Conservation (phyloP, 2,113 vertebrate genomes). For the Cricetomys ansorgei region DNA sequence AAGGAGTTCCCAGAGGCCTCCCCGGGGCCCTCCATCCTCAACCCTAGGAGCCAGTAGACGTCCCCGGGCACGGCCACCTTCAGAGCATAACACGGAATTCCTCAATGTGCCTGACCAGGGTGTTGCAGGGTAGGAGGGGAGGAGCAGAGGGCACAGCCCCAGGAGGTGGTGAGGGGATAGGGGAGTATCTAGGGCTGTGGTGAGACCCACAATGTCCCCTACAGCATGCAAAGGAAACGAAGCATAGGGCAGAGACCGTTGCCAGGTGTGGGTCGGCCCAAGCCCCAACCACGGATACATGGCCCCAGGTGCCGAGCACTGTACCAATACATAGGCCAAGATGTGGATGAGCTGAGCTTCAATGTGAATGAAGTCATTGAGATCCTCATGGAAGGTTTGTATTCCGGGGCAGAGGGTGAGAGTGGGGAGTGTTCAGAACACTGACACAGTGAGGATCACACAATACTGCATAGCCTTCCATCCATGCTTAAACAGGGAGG, state of each 20-base stretch:
- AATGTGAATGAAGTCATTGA: conserved; percentile 93
- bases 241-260: conserved; percentile 92
- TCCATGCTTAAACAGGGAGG: neutral
- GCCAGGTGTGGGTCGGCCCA: conserved; percentile 89
- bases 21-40: conserved; percentile 78
- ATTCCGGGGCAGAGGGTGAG: neutral
- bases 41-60: conserved; percentile 78
- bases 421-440: neutral
- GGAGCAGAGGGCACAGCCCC: neutral
- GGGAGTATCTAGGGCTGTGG: neutral
- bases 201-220: neutral
- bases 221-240: conserved; percentile 92
- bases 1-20: conserved; percentile 82
- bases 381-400: conserved; percentile 93
- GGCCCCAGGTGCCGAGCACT: conserved; percentile 91
- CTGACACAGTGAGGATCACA: neutral
- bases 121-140: conserved; percentile 92
- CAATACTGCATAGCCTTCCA: rapidly evolving
- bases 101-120: conserved; percentile 97
- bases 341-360: conserved; percentile 97
- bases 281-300: conserved; percentile 86
- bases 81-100: conserved; percentile 92
- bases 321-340: conserved; percentile 95
- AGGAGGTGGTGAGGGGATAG: neutral
- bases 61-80: conserved; percentile 72